These are phyloP conservation scores for Neotoma lepida DNA, from an alignment of 2,113 vertebrate species.

Conservation along the genomic window DNA sequence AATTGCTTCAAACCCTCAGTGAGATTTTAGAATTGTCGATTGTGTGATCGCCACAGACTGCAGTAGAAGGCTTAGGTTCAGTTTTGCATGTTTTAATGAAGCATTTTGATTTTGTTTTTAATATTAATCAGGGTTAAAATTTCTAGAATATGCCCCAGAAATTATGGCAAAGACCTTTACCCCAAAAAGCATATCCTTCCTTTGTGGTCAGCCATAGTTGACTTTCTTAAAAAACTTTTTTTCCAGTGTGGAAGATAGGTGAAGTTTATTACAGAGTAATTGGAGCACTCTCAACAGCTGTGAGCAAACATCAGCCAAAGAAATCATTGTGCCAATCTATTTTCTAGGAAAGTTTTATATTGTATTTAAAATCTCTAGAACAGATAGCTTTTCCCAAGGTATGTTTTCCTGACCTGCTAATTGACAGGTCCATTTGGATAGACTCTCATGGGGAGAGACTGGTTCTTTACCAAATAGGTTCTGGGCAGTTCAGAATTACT, in stretches of 20 bases:
- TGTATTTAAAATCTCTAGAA: neutral
- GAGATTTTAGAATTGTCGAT: conserved; percentile 13
- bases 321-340: neutral
- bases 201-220: neutral
- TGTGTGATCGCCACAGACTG: neutral
- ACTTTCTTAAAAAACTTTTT: neutral
- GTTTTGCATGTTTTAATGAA: neutral
- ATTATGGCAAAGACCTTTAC: neutral
- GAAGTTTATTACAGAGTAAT: neutral
- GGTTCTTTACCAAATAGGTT: neutral
- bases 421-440: neutral
- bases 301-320: neutral
- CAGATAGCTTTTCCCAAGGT: neutral
- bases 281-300: neutral
- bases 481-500: neutral
- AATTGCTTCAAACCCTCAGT: neutral
- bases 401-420: neutral
- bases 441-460: neutral
- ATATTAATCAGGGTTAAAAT: conserved; percentile 5
- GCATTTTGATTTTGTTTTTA: conserved; percentile 43
- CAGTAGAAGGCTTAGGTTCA: neutral
- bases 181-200: neutral
- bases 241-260: neutral
- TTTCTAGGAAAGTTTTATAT: neutral
- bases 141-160: neutral